Evolutionary conservation across 2,113 vertebrate genomes (phyloP).

Genomic region (Calyptommatus sinebrachiatus): DNA sequence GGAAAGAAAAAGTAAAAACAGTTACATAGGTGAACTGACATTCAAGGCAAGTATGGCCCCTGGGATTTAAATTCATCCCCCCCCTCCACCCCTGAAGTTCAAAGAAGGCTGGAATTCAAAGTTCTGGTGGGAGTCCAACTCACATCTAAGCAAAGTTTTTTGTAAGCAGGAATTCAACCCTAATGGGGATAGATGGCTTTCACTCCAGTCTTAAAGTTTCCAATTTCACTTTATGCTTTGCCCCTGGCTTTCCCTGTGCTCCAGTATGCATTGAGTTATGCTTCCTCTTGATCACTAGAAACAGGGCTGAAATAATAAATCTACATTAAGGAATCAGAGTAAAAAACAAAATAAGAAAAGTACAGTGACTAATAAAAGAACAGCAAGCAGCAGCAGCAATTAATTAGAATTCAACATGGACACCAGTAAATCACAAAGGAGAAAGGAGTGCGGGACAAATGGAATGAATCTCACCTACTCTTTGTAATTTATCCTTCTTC

Average conservation of each 20-base stretch:
- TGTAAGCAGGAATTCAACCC: not conserved
- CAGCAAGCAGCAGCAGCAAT: conserved; percentile 32
- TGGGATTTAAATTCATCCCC: not conserved
- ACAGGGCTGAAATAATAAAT: conserved; percentile 45
- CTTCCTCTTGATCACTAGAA: conserved; percentile 41
- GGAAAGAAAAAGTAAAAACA: not conserved
- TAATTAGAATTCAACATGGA: conserved; percentile 54
- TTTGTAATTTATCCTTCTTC: conserved; percentile 44
- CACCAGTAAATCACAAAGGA: conserved; percentile 45
- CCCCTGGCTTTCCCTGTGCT: conserved; percentile 23
- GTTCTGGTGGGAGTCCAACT: conserved; percentile 22
- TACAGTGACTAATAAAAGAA: conserved; percentile 63
- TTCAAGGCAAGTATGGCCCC: not conserved
- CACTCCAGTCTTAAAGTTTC: conserved; percentile 29
- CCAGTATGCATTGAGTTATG: conserved; percentile 35
- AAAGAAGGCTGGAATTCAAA: conserved; percentile 15
- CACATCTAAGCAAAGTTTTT: not conserved
- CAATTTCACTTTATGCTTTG: conserved; percentile 32
- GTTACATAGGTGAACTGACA: not conserved
- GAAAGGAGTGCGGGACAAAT: conserved; percentile 42
- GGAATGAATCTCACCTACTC: conserved; percentile 42
- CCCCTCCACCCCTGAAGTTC: not conserved
- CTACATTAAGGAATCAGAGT: conserved; percentile 47
- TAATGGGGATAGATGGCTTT: not conserved
- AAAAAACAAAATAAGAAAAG: conserved; percentile 27